These are phyloP conservation scores for Otolemur garnettii DNA, from an alignment of 2,113 vertebrate genomes.

Conservation along the genomic window DNA sequence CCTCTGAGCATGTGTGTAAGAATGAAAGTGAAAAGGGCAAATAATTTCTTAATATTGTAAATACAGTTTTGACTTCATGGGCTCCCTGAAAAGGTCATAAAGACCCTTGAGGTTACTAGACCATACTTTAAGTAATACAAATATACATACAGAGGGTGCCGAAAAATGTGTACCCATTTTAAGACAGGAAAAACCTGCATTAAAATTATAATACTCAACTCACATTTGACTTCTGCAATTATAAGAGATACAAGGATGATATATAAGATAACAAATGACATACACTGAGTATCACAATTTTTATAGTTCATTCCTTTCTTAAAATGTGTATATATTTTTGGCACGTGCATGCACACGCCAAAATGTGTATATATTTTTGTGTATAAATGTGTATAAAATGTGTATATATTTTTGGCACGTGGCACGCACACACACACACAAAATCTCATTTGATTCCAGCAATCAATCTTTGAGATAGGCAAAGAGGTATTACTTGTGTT, in stretches of 20 bases:
- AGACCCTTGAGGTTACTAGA: not conserved
- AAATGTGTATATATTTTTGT: not conserved
- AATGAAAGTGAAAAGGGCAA: not conserved
- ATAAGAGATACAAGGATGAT: no score
- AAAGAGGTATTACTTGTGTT: not conserved
- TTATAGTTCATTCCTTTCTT: no score
- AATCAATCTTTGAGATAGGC: not conserved
- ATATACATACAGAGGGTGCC: not conserved
- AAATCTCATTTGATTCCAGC: not conserved
- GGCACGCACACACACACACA: not conserved
- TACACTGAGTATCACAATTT: no score
- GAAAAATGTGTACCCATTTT: no score
- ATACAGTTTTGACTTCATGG: not conserved
- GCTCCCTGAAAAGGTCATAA: not conserved
- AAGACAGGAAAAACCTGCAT: no score
- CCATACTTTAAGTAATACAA: not conserved
- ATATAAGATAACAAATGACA: no score
- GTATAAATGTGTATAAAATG: not conserved
- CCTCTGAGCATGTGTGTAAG: not conserved
- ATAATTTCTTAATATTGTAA: conserved; percentile 27
- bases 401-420: no score
- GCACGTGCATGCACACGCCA: no score
- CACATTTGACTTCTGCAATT: no score
- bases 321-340: no score
- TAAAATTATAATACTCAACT: no score